Percentiles rank a stretch among this genome's conserved stretches.
Evolutionary conservation across 2,113 vertebrate species (phyloP).

Genomic region (Panthera leo): DNA sequence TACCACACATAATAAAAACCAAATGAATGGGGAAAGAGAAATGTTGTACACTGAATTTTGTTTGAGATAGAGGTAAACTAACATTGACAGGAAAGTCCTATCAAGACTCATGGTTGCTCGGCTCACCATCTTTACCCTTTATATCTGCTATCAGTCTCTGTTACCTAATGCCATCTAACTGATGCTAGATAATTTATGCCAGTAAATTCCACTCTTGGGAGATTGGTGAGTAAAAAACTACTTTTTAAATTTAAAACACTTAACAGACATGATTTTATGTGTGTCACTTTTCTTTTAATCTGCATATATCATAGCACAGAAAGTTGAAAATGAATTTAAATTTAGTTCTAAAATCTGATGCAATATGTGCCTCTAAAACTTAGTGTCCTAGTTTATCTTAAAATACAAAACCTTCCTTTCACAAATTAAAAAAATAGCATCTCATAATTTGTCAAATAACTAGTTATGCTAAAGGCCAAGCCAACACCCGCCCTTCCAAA

Average conservation of each 20-base stretch:
- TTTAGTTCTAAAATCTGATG: slow-evolving; percentile 81
- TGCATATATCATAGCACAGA: slow-evolving; percentile 79
- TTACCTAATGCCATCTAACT: background rate
- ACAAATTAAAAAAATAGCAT: slow-evolving; percentile 55
- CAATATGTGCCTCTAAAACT: slow-evolving; percentile 81
- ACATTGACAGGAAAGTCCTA: background rate
- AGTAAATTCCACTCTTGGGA: slow-evolving; percentile 47
- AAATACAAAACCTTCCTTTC: slow-evolving; percentile 70
- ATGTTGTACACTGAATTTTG: background rate
- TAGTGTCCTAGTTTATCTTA: slow-evolving; percentile 79
- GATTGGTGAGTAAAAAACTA: slow-evolving; percentile 52
- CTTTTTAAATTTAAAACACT: slow-evolving; percentile 67
- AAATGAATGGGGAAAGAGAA: background rate
- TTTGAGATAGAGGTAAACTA: background rate
- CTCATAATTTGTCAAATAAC: slow-evolving; percentile 52
- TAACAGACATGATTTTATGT: slow-evolving; percentile 75
- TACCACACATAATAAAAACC: background rate
- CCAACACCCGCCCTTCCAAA: background rate
- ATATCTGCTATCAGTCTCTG: background rate
- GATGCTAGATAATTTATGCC: slow-evolving; percentile 9
- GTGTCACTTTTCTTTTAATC: slow-evolving; percentile 77
- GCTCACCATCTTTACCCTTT: background rate
- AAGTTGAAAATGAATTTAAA: slow-evolving; percentile 78
- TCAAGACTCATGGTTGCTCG: background rate
- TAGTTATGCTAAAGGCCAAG: background rate